Conservation (phyloP, 2,113 vertebrate genomes). For the Clarias gariepinus region DNA sequence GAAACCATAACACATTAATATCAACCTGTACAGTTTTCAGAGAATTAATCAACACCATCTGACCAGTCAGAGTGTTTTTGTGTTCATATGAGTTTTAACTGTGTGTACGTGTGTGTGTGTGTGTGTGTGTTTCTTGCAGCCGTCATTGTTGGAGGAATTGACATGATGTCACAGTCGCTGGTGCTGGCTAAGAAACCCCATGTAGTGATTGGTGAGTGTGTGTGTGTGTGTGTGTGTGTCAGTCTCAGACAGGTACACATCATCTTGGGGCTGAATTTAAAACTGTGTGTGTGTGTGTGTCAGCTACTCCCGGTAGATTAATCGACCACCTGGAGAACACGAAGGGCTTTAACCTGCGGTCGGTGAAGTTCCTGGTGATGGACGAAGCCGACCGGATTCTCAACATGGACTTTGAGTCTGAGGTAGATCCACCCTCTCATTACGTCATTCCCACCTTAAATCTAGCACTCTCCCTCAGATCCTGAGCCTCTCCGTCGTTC, state of each 20-base stretch:
- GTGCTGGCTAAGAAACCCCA: conserved; percentile 96
- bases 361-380: conserved; percentile 94
- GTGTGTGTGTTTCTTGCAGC: conserved; percentile 71
- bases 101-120: background rate
- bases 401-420: conserved; percentile 99
- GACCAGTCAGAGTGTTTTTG: background rate
- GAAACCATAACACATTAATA: background rate
- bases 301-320: conserved; percentile 92
- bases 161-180: conserved; percentile 96
- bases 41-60: background rate
- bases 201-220: conserved; percentile 88
- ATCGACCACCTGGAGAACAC: conserved; percentile 98
- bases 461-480: background rate
- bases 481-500: background rate
- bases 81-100: background rate
- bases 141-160: conserved; percentile 94
- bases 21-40: background rate
- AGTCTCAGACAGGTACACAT: conserved; percentile 80
- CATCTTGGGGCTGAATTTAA: conserved; percentile 96
- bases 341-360: conserved; percentile 91
- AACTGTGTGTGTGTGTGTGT: background rate
- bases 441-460: background rate
- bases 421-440: conserved; percentile 68
- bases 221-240: background rate
- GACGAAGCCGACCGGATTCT: conserved; percentile 96